These are phyloP conservation scores for Cheirogaleus major DNA, from an alignment of 2,797 vertebrate genomes.

Conservation along the genomic window DNA sequence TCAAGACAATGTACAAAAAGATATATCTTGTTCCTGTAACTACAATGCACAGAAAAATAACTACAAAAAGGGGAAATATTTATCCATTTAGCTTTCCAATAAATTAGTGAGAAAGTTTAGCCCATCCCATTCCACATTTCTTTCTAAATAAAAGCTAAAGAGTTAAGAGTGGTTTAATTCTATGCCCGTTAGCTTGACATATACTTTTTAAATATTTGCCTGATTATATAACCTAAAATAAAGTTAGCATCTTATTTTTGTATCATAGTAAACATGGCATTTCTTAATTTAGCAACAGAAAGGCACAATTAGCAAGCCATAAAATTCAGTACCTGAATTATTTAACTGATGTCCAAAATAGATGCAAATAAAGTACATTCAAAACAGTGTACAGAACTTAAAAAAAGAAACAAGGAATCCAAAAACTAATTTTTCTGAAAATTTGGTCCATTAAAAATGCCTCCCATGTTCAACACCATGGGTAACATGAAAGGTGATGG, in stretches of 20 bases:
- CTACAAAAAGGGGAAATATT: conserved; percentile 81
- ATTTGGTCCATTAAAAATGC: conserved; percentile 84
- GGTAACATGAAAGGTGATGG: conserved; percentile 62
- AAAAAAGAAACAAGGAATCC: conserved; percentile 53
- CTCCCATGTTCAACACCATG: conserved; percentile 69
- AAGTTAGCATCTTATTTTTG: conserved; percentile 77
- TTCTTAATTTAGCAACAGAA: conserved; percentile 87
- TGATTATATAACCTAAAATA: conserved; percentile 76
- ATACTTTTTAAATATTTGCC: conserved; percentile 78
- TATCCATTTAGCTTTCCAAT: conserved; percentile 75
- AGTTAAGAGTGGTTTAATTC: conserved; percentile 52
- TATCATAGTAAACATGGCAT: conserved; percentile 88
- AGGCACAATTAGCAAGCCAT: conserved; percentile 89
- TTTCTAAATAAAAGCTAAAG: conserved; percentile 70
- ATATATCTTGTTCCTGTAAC: conserved; percentile 83
- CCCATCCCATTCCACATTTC: conserved; percentile 68
- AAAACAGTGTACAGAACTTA: conserved; percentile 73
- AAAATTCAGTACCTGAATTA: conserved; percentile 87
- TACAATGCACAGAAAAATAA: conserved; percentile 83
- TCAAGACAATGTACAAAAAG: conserved; percentile 81
- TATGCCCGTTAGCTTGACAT: conserved; percentile 70
- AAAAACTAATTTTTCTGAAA: conserved; percentile 70
- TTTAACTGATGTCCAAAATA: conserved; percentile 66
- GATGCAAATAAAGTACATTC: conserved; percentile 77
- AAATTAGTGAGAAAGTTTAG: conserved; percentile 74